A percentile compares a stretch with the other conserved stretches of the same genome.
These are phyloP conservation scores for Anthonomus grandis DNA, from an alignment of 1,140 invertebrate genomes.

Conservation along the genomic window DNA sequence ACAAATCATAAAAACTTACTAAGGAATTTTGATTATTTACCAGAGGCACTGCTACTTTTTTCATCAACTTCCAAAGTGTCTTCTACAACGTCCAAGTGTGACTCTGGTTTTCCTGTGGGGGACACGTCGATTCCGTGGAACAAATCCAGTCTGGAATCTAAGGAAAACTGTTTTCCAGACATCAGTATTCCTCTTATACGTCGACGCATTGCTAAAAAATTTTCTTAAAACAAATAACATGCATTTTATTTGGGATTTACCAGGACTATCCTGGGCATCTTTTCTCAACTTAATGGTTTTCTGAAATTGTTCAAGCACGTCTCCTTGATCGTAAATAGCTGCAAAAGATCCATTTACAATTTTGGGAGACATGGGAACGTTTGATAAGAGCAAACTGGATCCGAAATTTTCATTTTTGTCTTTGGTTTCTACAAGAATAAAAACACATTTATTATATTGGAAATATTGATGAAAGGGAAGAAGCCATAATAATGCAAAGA, in stretches of 20 bases:
- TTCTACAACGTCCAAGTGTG: conserved; percentile 55
- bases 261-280: conserved; percentile 73
- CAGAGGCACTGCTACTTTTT: conserved; percentile 30
- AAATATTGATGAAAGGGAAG: too few relatives aligned
- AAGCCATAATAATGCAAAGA: too few relatives aligned
- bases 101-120: conserved; percentile 42
- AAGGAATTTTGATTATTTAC: conserved; percentile 15
- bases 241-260: conserved; percentile 51
- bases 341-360: conserved; percentile 96
- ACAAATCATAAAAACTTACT: conserved; percentile 9
- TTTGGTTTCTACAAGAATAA: conserved; percentile 17
- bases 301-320: conserved; percentile 75
- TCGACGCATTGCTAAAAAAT: conserved; percentile 66
- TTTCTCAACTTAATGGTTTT: conserved; percentile 65
- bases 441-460: too few relatives aligned
- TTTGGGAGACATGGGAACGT: conserved; percentile 95
- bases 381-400: conserved; percentile 87
- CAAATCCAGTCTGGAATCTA: conserved; percentile 88
- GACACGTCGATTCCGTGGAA: conserved; percentile 64
- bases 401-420: conserved; percentile 84
- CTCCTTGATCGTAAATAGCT: conserved; percentile 88
- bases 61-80: conserved; percentile 48
- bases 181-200: conserved; percentile 82
- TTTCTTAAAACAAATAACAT: not conserved
- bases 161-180: conserved; percentile 84